phyloP scores from a whole-genome alignment of 2,888 invertebrate species.

The Oconnorella tubifera region DNA sequence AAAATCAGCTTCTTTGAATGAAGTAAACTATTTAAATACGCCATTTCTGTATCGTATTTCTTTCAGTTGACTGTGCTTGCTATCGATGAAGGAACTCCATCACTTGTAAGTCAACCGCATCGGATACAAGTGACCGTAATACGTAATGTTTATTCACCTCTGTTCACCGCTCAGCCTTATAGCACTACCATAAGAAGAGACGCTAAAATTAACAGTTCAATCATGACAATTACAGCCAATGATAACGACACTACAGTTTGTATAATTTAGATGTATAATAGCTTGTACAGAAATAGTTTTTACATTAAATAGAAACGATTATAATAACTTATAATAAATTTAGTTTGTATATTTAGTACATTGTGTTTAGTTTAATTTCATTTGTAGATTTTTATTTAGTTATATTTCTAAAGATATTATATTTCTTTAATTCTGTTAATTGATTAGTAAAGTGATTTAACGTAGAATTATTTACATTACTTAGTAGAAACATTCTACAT shows the following conservation, averaged over 20 bases:
- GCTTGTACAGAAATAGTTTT: not conserved
- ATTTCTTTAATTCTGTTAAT: no score
- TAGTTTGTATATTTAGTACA: no score
- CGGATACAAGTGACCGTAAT: constrained; percentile 35
- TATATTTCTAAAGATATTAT: no score
- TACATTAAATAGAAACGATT: not conserved
- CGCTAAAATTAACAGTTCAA: constrained; percentile 37
- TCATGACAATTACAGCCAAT: constrained; percentile 38
- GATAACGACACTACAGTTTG: constrained; percentile 31
- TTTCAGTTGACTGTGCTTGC: constrained; percentile 32
- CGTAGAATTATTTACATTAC: no score
- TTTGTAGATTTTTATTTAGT: no score
- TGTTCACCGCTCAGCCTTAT: constrained; percentile 33
- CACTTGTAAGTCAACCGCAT: constrained; percentile 26
- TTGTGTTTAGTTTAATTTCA: no score
- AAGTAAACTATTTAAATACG: no score
- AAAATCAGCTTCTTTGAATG: no score
- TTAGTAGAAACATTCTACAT: no score
- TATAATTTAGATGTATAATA: not conserved
- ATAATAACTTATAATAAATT: no score
- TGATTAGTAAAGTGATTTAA: no score
- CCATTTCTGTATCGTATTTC: no score
- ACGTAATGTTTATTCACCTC: constrained; percentile 42
- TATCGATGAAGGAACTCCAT: constrained; percentile 27
- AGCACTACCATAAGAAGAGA: constrained; percentile 25